These are phyloP conservation scores for Tonatia bakeri DNA, from an alignment of 2,113 vertebrate species.

Conservation along the genomic window DNA sequence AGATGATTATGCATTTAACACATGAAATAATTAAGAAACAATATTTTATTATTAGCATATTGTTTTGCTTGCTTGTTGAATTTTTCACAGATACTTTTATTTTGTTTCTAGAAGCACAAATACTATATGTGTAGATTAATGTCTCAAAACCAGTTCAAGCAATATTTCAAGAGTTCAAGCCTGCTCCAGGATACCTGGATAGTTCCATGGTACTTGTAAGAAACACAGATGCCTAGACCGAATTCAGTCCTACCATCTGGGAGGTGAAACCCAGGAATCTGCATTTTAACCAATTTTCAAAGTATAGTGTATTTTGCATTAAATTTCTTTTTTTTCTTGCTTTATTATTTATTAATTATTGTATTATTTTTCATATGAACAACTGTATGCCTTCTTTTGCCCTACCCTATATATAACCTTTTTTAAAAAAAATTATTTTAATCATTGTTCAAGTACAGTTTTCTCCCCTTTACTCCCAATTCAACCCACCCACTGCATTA, in stretches of 20 bases:
- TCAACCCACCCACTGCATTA: too few relatives aligned
- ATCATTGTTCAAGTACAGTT: too few relatives aligned
- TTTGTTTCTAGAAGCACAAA: neutral
- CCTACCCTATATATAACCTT: too few relatives aligned
- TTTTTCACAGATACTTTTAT: neutral
- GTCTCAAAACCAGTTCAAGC: neutral
- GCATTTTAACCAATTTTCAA: neutral
- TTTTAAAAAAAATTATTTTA: too few relatives aligned
- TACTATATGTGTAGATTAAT: neutral
- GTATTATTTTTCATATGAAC: too few relatives aligned
- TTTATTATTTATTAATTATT: too few relatives aligned
- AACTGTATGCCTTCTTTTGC: too few relatives aligned
- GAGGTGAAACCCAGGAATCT: neutral
- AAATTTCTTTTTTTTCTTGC: too few relatives aligned
- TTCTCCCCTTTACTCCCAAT: too few relatives aligned
- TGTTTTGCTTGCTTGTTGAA: neutral
- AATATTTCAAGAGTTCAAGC: neutral
- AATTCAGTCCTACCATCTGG: neutral
- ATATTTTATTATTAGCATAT: neutral
- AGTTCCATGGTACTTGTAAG: neutral
- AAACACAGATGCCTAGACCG: neutral
- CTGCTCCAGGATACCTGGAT: neutral
- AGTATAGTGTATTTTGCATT: neutral
- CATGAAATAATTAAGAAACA: neutral
- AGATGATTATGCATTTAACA: neutral